Percentiles rank a stretch among this genome's conserved stretches.
Evolutionary conservation across 2,113 vertebrate genomes (phyloP).

Genomic region (Myxocyprinus asiaticus): DNA sequence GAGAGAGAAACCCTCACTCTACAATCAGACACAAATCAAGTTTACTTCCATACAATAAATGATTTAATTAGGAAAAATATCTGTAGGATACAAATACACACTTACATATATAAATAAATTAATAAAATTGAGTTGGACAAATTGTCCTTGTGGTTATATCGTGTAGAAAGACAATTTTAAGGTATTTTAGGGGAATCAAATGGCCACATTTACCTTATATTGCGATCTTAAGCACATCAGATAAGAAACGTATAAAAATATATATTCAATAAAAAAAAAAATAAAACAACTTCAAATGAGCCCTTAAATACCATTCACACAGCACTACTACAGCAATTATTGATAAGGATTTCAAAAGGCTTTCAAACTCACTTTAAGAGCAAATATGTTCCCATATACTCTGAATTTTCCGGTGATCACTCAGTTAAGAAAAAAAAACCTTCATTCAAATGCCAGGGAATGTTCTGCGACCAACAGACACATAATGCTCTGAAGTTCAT

Average conservation of each 20-base stretch:
- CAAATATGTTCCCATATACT: not conserved
- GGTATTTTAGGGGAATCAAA: not conserved
- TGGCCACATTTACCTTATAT: not conserved
- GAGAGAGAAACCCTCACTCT: no score
- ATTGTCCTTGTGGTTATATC: not conserved
- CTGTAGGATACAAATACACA: not conserved
- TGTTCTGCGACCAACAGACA: not conserved
- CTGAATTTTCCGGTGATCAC: not conserved
- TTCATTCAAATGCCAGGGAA: not conserved
- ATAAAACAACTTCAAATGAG: not conserved
- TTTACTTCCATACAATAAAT: not conserved
- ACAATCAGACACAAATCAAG: not conserved
- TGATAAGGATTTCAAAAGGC: not conserved
- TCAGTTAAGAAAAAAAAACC: not conserved
- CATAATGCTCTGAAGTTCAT: not conserved
- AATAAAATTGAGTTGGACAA: not conserved
- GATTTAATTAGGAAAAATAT: slow-evolving; percentile 12
- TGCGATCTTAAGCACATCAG: not conserved
- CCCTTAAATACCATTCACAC: no score
- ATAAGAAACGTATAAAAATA: not conserved
- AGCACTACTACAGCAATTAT: no score
- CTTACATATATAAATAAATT: slow-evolving; percentile 12
- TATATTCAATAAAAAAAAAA: no score
- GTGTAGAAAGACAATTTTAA: not conserved
- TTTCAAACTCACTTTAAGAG: not conserved